Evolutionary conservation across 2,113 vertebrate species (phyloP), one percentile per base, ranked within the genome.

Genomic region (Lepidothrix coronata): DNA sequence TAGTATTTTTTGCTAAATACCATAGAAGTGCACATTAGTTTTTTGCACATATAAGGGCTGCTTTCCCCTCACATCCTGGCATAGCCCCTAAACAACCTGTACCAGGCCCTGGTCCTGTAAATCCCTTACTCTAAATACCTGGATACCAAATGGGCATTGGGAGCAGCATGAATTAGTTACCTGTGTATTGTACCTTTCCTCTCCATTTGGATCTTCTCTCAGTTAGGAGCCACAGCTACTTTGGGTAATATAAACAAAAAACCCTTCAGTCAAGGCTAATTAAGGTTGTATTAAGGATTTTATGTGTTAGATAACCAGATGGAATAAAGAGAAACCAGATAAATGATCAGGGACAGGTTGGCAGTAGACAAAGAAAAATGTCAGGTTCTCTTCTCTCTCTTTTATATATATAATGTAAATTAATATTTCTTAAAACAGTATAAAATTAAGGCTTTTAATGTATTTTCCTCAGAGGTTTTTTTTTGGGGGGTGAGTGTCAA

Each of bases 401-500:
- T 83, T 20, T 37, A 11, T 35, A 31, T 30, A 65, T 27, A 87
- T 12, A 30, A 48, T 14, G 4, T 21, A 37, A 52, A 59, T 14
- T 46, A 86, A 41, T 31, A 22, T 37, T 79, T 72, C 41, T 39
- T 65, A n/a, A 76, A 92, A 51, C 15, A 78, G 57, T 25, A n/a
- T 18, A 75, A 88, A 91, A 70, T 18, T 1, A 76, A 79, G 15
- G 6, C 5, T 28, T 79, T 67, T 23, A 89, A 87, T 6, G 4
- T 22, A 51, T 79, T 89, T 91, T 79, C 6, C 8, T 54, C 8
- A 23, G 30, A 23, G 17, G 0, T 14, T 28, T 85, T 88, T n/a
- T 10, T 22, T 9, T 1, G 2, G 27, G 6, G 3, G 6, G 6
- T 48, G 39, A 81, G 9, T 2, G 1, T 78, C 74, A 78, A 48